Evolutionary conservation across 2,113 vertebrate genomes (phyloP).

Genomic region (Laticauda colubrina): DNA sequence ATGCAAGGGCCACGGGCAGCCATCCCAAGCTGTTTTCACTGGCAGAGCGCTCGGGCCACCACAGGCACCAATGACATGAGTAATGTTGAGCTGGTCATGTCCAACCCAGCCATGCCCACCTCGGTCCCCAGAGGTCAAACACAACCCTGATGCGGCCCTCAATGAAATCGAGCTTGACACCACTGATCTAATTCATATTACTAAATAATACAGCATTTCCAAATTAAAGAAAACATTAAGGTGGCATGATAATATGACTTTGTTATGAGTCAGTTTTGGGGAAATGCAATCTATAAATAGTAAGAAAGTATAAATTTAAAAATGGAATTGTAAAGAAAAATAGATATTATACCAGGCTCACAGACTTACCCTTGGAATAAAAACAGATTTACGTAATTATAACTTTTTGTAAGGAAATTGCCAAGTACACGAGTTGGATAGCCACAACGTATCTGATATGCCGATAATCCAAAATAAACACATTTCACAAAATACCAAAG

Average conservation of each 20-base stretch:
- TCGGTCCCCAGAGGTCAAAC: too few relatives aligned
- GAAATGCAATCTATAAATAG: not conserved
- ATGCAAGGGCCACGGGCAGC: too few relatives aligned
- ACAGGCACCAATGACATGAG: too few relatives aligned
- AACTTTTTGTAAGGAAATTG: slow-evolving; percentile 99
- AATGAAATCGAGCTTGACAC: too few relatives aligned
- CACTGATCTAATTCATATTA: not conserved
- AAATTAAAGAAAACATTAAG: not conserved
- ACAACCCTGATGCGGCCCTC: too few relatives aligned
- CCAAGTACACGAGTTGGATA: slow-evolving; percentile 97
- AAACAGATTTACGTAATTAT: slow-evolving; percentile 98
- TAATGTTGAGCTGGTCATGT: too few relatives aligned
- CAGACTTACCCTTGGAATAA: slow-evolving; percentile 94
- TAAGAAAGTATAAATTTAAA: not conserved
- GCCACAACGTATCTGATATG: slow-evolving; percentile 98
- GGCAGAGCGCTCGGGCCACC: too few relatives aligned
- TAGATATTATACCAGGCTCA: not conserved
- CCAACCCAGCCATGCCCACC: too few relatives aligned
- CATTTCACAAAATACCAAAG: slow-evolving; percentile 99
- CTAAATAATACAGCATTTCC: not conserved
- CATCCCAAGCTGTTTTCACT: too few relatives aligned
- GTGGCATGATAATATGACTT: not conserved
- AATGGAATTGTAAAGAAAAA: not conserved
- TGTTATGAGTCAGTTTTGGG: not conserved
- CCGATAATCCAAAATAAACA: slow-evolving; percentile 95